A percentile compares a stretch with the other conserved stretches of the same genome.
phyloP scores from a whole-genome alignment of 2,113 vertebrate species.

The Gymnobelideus leadbeateri region DNA sequence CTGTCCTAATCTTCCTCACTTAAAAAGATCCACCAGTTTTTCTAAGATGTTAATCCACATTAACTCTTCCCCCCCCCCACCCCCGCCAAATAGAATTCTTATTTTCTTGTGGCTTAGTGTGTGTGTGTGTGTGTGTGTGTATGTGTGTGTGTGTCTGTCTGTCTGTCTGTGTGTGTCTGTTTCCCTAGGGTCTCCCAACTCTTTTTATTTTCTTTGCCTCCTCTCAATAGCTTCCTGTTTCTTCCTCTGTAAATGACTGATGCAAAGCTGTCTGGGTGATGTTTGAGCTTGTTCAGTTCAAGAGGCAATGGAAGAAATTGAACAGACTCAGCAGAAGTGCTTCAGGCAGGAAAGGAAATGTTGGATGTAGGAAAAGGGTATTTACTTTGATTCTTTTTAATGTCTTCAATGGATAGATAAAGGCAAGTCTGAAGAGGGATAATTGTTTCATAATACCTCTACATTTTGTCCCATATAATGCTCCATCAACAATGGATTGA shows the following conservation, averaged over 20 bases:
- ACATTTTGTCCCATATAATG: constrained; percentile 44
- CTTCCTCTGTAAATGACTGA: constrained; percentile 51
- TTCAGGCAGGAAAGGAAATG: constrained; percentile 46
- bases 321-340: constrained; percentile 50
- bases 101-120: constrained; percentile 17
- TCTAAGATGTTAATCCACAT: neutral
- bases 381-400: constrained; percentile 60
- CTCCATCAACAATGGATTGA: neutral
- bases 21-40: constrained; percentile 24
- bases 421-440: constrained; percentile 38
- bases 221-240: constrained; percentile 34
- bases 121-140: neutral
- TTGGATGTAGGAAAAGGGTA: constrained; percentile 59
- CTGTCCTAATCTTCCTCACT: neutral
- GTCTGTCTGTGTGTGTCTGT: neutral
- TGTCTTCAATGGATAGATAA: constrained; percentile 45
- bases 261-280: neutral
- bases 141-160: neutral
- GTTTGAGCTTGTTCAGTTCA: constrained; percentile 47
- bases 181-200: neutral
- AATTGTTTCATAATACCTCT: constrained; percentile 25
- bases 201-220: constrained; percentile 48
- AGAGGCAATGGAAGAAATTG: constrained; percentile 40
- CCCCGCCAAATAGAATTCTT: constrained; percentile 33
- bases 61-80: constrained; percentile 26